Evolutionary conservation across 2,113 vertebrate species (phyloP).

Genomic region (Rhinoderma darwinii): DNA sequence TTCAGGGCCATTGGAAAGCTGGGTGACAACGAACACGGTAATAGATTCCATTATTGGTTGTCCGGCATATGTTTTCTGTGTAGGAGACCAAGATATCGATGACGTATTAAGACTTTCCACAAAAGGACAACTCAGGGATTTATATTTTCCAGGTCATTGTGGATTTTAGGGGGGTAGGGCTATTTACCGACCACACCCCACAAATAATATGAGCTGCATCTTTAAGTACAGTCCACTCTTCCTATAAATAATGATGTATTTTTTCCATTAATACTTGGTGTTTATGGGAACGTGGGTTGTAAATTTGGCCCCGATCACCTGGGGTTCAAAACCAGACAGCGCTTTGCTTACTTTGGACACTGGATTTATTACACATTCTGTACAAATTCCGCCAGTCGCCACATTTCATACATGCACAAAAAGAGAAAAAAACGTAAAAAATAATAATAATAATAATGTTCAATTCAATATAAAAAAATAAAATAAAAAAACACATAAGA

Average conservation of each 20-base stretch:
- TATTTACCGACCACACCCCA: not conserved
- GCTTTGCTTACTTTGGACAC: conserved; percentile 53
- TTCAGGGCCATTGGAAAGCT: no score
- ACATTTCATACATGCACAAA: conserved; percentile 58
- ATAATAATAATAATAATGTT: conserved; percentile 34
- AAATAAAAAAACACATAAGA: conserved; percentile 46
- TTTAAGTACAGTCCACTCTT: not conserved
- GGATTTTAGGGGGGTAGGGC: not conserved
- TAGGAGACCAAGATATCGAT: no score
- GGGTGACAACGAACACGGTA: no score
- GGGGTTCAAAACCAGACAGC: conserved; percentile 36
- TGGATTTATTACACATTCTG: conserved; percentile 57
- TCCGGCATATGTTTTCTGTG: no score
- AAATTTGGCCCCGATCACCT: conserved; percentile 30
- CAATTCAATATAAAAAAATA: conserved; percentile 53
- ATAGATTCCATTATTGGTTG: no score
- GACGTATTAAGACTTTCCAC: no score
- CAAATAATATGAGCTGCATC: not conserved
- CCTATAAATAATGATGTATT: conserved; percentile 5
- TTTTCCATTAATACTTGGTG: conserved; percentile 30
- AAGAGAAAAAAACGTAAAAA: conserved; percentile 2
- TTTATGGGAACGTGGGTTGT: conserved; percentile 35
- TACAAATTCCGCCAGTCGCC: conserved; percentile 56
- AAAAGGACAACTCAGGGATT: no score
- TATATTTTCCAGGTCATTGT: not conserved